A percentile compares a stretch with the other conserved stretches of the same genome.
Conservation (phyloP, 2,113 vertebrate genomes). For the Seriola dumerili region DNA sequence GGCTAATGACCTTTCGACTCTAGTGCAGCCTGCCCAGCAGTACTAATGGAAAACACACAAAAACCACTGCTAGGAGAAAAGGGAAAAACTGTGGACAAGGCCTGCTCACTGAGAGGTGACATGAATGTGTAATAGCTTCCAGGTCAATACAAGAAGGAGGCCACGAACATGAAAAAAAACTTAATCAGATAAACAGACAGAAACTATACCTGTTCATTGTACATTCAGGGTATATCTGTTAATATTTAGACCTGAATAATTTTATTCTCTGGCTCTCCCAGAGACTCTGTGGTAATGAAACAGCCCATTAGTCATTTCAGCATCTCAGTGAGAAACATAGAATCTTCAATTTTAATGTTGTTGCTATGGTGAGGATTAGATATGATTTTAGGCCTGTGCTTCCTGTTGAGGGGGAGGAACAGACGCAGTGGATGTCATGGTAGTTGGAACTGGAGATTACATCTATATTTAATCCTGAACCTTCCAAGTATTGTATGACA, state of each 20-base stretch:
- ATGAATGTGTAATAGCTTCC: neutral
- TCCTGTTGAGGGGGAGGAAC: slow-evolving; percentile 64
- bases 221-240: neutral
- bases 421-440: slow-evolving; percentile 47
- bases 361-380: slow-evolving; percentile 81
- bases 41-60: slow-evolving; percentile 19
- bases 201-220: neutral
- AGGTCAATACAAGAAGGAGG: neutral
- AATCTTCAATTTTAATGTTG: slow-evolving; percentile 51
- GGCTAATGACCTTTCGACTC: neutral
- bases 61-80: neutral
- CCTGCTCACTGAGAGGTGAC: neutral
- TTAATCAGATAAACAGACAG: neutral
- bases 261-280: neutral
- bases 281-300: neutral
- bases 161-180: neutral
- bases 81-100: neutral
- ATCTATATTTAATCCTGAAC: slow-evolving; percentile 81
- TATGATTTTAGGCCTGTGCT: slow-evolving; percentile 65
- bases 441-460: slow-evolving; percentile 72
- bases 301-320: slow-evolving; percentile 12
- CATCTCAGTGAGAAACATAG: slow-evolving; percentile 24
- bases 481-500: slow-evolving; percentile 68
- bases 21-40: neutral
- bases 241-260: neutral